phyloP scores from a whole-genome alignment of 2,888 invertebrate species.

The Zootermopsis nevadensis region DNA sequence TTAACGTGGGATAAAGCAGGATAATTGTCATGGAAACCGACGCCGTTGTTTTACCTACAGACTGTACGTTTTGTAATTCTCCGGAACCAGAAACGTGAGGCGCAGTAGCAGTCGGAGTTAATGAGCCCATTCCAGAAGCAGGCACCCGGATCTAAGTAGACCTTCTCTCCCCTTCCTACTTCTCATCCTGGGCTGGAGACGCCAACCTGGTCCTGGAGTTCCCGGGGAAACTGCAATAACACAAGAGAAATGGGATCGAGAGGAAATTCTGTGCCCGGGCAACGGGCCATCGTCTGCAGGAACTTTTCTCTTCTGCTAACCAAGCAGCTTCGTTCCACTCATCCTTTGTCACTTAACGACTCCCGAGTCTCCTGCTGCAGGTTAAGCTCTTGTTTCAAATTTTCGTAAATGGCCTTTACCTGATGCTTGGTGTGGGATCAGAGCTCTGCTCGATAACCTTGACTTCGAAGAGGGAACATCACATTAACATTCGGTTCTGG shows the following conservation, averaged over 20 bases:
- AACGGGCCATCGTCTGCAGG: conserved; percentile 5
- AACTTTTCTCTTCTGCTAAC: conserved; percentile 20
- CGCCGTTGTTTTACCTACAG: background rate
- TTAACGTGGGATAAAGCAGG: no score
- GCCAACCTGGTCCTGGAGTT: background rate
- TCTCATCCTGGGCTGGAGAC: background rate
- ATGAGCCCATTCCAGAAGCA: conserved; percentile 13
- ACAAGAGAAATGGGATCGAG: conserved; percentile 37
- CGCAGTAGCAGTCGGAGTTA: background rate
- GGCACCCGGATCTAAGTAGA: background rate
- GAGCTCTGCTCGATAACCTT: conserved; percentile 1
- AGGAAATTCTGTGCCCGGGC: background rate
- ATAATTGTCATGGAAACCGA: no score
- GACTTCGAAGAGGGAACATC: background rate
- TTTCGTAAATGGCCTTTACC: conserved; percentile 7
- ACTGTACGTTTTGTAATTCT: conserved; percentile 4
- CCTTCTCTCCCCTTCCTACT: conserved; percentile 3
- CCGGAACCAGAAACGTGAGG: background rate
- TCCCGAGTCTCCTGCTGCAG: background rate
- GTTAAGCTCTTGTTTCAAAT: background rate
- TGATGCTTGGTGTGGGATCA: background rate
- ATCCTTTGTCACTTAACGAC: background rate
- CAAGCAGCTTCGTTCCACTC: conserved; percentile 11
- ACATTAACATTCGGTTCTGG: background rate
- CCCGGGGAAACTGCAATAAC: conserved; percentile 28